Percentiles rank a stretch among this genome's conserved stretches.
Evolutionary conservation across 2,797 vertebrate species (phyloP).

Genomic region (Champsocephalus esox): DNA sequence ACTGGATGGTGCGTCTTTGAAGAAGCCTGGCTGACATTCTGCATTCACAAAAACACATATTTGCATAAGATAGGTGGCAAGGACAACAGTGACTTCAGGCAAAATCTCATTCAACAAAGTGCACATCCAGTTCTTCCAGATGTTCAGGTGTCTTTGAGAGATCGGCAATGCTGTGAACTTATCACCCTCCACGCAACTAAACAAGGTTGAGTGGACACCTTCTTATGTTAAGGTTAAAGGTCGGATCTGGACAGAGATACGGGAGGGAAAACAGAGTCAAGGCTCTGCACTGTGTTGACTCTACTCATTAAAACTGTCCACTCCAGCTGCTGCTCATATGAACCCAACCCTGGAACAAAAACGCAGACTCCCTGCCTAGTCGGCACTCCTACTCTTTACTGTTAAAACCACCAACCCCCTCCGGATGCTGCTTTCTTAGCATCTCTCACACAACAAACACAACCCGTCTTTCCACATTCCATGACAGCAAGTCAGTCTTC

Average conservation of each 20-base stretch:
- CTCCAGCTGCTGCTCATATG: conserved; percentile 27
- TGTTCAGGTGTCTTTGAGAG: conserved; percentile 15
- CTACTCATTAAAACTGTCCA: conserved; percentile 52
- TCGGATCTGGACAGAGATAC: conserved; percentile 55
- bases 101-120: conserved; percentile 5
- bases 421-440: conserved; percentile 55
- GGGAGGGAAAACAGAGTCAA: conserved; percentile 34
- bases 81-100: conserved; percentile 42
- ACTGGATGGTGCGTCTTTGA: conserved; percentile 84
- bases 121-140: conserved; percentile 41
- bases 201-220: conserved; percentile 37
- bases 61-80: conserved; percentile 57
- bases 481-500: conserved; percentile 56
- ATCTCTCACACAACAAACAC: conserved; percentile 66
- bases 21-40: conserved; percentile 92
- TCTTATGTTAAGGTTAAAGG: conserved; percentile 55
- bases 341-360: conserved; percentile 54
- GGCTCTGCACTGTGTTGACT: conserved; percentile 54
- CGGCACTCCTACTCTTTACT: conserved; percentile 66
- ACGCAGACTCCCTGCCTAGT: conserved; percentile 34
- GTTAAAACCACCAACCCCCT: conserved; percentile 64
- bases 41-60: conserved; percentile 58
- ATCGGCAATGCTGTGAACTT: conserved; percentile 50
- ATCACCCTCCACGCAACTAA: conserved; percentile 36
- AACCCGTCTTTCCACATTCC: conserved; percentile 86